Conservation (phyloP, 2,888 invertebrate genomes). For the Lepidochrysops patricia region DNA sequence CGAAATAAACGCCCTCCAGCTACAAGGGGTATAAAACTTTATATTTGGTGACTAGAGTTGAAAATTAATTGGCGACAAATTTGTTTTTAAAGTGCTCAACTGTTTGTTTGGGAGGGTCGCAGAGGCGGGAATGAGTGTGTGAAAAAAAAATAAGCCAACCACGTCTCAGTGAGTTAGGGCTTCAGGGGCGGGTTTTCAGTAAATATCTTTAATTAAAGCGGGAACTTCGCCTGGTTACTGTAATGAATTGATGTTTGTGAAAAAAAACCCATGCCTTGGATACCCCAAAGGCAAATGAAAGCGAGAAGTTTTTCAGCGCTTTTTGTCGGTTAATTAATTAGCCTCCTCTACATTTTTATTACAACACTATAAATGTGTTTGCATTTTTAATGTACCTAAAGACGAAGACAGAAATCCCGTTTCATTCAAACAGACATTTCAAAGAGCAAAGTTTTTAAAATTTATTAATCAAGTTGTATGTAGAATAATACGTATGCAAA, state of each 20-base stretch:
- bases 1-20: constrained; percentile 30
- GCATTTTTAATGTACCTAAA: neutral
- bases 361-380: neutral
- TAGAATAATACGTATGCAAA: no score
- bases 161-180: constrained; percentile 70
- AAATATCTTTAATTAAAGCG: constrained; percentile 72
- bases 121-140: constrained; percentile 73
- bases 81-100: constrained; percentile 67
- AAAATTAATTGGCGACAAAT: constrained; percentile 27
- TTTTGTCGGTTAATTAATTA: constrained; percentile 8
- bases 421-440: no score
- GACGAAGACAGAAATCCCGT: neutral
- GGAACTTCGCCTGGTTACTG: constrained; percentile 50
- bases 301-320: constrained; percentile 8
- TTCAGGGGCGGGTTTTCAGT: constrained; percentile 64
- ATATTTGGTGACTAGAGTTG: neutral
- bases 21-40: constrained; percentile 24
- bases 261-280: constrained; percentile 29
- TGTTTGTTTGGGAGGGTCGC: constrained; percentile 74
- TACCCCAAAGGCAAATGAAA: constrained; percentile 14
- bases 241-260: constrained; percentile 59
- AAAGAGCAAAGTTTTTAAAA: neutral
- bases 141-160: constrained; percentile 74
- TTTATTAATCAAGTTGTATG: no score
- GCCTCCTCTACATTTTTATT: neutral